Evolutionary conservation across 92 coral and sea anemone genomes (phyloP).

Genomic region (Phenganax subtilis): DNA sequence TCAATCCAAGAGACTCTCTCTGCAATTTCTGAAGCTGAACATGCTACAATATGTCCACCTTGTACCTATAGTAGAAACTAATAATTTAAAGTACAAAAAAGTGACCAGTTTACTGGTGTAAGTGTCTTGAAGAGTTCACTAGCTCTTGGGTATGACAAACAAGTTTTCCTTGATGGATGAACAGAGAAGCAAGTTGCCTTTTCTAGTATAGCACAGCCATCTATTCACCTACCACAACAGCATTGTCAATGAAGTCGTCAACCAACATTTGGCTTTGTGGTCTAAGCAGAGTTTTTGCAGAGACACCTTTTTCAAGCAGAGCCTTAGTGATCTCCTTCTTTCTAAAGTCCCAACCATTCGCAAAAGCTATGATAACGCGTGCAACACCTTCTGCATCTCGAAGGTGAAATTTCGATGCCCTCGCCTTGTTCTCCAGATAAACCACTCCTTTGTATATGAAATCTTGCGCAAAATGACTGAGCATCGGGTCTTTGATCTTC

Average conservation of each 20-base stretch:
- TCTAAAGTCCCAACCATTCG: slow-evolving; percentile 82
- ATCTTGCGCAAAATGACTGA: slow-evolving; percentile 82
- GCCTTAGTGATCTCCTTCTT: slow-evolving; percentile 58
- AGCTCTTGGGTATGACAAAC: background rate
- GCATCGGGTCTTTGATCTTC: slow-evolving; percentile 72
- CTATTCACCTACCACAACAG: slow-evolving; percentile 72
- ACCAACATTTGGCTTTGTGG: slow-evolving; percentile 77
- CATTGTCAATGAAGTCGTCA: slow-evolving; percentile 89
- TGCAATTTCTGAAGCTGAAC: slow-evolving; percentile 83
- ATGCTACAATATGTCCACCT: slow-evolving; percentile 92
- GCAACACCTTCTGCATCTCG: slow-evolving; percentile 84
- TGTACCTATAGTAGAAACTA: slow-evolving; percentile 53
- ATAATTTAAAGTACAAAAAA: background rate
- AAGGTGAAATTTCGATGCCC: slow-evolving; percentile 85
- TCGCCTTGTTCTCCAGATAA: slow-evolving; percentile 77
- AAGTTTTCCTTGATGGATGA: background rate
- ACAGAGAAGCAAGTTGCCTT: no score
- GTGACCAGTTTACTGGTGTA: background rate
- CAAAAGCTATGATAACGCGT: slow-evolving; percentile 79
- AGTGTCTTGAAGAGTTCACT: background rate
- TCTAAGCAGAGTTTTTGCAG: slow-evolving; percentile 61
- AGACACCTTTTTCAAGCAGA: slow-evolving; percentile 60
- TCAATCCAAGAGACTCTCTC: slow-evolving; percentile 90
- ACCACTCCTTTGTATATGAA: slow-evolving; percentile 97
- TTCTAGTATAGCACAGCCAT: no score